Evolutionary conservation across 1,140 invertebrate genomes (phyloP), one percentile per base, ranked within the genome.

Genomic region (Scaptomyza hsui): DNA sequence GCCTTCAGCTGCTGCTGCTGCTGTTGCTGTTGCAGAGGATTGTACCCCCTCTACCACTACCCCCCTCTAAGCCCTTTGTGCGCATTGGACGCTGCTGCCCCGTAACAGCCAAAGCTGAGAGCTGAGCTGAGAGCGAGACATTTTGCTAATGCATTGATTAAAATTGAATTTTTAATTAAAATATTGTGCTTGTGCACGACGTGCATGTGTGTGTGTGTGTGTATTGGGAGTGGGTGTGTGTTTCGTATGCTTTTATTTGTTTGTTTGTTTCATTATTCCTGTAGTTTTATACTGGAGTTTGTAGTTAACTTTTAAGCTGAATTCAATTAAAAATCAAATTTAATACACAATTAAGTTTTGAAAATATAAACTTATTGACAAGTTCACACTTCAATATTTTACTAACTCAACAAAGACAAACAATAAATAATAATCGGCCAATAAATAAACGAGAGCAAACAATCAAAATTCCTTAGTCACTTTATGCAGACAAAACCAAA

Each of bases 81-180:
- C 35, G 49, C 6, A 37, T 41, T 47, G 71, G 51, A 51, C 60
- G 39, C 61, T 53, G 75, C 60, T 69, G 73, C 68, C 32, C n/a
- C n/a, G n/a, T n/a, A n/a, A n/a, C n/a, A 57, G 53, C 53, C 18
- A 39, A 39, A 37, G n/a, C n/a, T n/a, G n/a, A n/a, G 26, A 29
- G 26, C 26, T 26, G 55, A 68, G 71, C 79, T 79, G 75, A 79
- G 75, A 86, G 77, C 82, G 82, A 86, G 82, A 88, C 82, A 86
- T 86, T 86, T 86, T 88, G 77, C 86, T 89, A 89, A 89, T 89
- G 86, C 86, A 89, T 89, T 89, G 86, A 89, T 89, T 89, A 89
- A 89, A 89, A 89, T 89, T 89, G 86, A 89, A 89, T 89, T 89
- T 89, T 89, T 89, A 89, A 89, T 89, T 89, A 89, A 89, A 89